These are phyloP conservation scores for Orchesella flavescens DNA, from an alignment of 2,888 invertebrate genomes.

Conservation along the genomic window DNA sequence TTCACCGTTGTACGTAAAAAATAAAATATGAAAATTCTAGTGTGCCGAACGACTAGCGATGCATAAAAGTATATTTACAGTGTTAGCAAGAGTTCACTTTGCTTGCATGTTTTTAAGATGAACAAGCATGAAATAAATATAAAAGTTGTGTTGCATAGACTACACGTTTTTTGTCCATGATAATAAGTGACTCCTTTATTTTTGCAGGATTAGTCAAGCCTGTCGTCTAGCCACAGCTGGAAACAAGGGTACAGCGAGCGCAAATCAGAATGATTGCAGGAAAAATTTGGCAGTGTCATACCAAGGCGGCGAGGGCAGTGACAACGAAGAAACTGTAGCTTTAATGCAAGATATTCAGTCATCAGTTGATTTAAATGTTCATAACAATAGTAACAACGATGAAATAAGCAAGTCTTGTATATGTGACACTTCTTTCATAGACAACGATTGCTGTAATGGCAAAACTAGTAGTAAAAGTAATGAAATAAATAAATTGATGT, in stretches of 20 bases:
- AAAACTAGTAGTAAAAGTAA: no score
- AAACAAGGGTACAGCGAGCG: neutral
- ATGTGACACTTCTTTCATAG: neutral
- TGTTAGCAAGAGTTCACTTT: no score
- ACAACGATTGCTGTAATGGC: no score
- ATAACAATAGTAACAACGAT: conserved; percentile 13
- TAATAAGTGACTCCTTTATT: neutral
- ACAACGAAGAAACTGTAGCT: conserved; percentile 28
- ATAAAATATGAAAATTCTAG: no score
- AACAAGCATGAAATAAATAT: neutral
- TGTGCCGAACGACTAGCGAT: no score
- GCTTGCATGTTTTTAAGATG: no score
- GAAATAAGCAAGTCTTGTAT: conserved; percentile 1
- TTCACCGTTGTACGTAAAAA: no score
- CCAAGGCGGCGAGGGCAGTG: neutral
- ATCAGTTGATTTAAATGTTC: neutral
- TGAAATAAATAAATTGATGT: no score
- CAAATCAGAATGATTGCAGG: neutral
- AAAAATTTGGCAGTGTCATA: neutral
- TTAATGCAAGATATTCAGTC: conserved; percentile 7
- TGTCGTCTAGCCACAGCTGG: neutral
- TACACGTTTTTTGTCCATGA: neutral
- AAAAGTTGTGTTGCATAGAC: no score
- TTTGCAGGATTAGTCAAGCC: conserved; percentile 8
- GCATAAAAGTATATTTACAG: no score